Conservation (phyloP, 2,113 vertebrate species). For the Aramus guarauna region DNA sequence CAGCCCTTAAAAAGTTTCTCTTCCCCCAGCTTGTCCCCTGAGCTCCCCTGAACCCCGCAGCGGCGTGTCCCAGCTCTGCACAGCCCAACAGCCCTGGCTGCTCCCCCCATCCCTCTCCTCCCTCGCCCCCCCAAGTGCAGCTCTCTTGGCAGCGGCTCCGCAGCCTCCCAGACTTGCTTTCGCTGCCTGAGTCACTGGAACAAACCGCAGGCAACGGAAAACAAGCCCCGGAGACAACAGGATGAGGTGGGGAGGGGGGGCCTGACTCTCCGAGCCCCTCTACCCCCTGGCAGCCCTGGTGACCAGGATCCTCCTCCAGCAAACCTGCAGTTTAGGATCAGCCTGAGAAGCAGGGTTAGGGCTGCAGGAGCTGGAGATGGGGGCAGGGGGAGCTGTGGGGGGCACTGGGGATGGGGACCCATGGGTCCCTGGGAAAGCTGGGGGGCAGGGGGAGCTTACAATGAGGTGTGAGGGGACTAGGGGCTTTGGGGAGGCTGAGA, state of each 20-base stretch:
- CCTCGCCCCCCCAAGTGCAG: background rate
- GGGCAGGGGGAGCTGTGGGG: background rate
- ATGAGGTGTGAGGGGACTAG: background rate
- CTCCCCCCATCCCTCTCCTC: background rate
- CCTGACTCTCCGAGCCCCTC: fast-evolving
- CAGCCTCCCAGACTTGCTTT: slow-evolving; percentile 93
- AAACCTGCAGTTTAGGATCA: background rate
- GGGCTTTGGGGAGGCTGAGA: background rate
- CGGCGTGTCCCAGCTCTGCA: background rate
- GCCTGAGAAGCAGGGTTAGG: background rate
- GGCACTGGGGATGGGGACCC: background rate
- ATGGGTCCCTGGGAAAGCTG: background rate
- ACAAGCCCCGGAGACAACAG: slow-evolving; percentile 81
- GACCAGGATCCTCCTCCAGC: background rate
- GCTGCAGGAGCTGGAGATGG: background rate
- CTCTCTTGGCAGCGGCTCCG: background rate
- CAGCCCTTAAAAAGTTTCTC: background rate
- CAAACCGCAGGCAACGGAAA: slow-evolving; percentile 92
- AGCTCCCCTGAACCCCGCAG: background rate
- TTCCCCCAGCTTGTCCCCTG: background rate
- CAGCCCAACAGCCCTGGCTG: background rate
- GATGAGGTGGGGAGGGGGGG: background rate
- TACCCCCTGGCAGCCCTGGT: background rate
- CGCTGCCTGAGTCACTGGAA: slow-evolving; percentile 89
- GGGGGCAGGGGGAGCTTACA: background rate